A percentile compares a stretch with the other conserved stretches of the same genome.
These are phyloP conservation scores for Myotis vivesi DNA, from an alignment of 2,797 vertebrate species.

Conservation along the genomic window DNA sequence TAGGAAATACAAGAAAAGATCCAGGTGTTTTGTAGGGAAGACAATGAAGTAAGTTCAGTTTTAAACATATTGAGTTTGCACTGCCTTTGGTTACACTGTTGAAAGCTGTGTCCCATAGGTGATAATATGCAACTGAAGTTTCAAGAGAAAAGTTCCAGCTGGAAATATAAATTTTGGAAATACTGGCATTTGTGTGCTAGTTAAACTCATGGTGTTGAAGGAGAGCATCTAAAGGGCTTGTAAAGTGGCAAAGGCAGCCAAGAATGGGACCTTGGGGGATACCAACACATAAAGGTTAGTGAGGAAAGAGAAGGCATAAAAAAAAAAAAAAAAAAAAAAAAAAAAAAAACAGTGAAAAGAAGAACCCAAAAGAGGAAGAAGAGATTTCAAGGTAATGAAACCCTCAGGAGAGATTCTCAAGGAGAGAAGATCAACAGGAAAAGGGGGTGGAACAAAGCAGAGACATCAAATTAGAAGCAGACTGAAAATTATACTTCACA, in stretches of 20 bases:
- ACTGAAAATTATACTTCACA: background rate
- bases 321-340: slow-evolving; percentile 40
- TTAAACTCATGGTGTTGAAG: slow-evolving; percentile 2
- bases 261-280: background rate
- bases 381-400: slow-evolving; percentile 3
- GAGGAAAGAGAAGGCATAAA: background rate
- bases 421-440: background rate
- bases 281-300: background rate
- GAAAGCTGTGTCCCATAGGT: slow-evolving; percentile 2
- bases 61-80: background rate
- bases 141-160: slow-evolving; percentile 24
- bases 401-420: slow-evolving; percentile 6
- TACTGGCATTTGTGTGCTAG: background rate
- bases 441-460: background rate
- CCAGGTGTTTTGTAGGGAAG: background rate
- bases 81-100: background rate
- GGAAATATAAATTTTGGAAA: slow-evolving; percentile 49
- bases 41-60: slow-evolving; percentile 26
- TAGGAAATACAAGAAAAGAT: background rate
- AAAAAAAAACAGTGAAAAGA: slow-evolving; percentile 6
- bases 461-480: slow-evolving; percentile 11
- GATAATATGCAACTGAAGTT: slow-evolving; percentile 25
- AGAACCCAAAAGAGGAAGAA: slow-evolving; percentile 11
- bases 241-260: slow-evolving; percentile 31
- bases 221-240: slow-evolving; percentile 6